Evolutionary conservation across 2,113 vertebrate genomes (phyloP), one percentile per base, ranked within the genome.

Genomic region (Elephantulus edwardii): DNA sequence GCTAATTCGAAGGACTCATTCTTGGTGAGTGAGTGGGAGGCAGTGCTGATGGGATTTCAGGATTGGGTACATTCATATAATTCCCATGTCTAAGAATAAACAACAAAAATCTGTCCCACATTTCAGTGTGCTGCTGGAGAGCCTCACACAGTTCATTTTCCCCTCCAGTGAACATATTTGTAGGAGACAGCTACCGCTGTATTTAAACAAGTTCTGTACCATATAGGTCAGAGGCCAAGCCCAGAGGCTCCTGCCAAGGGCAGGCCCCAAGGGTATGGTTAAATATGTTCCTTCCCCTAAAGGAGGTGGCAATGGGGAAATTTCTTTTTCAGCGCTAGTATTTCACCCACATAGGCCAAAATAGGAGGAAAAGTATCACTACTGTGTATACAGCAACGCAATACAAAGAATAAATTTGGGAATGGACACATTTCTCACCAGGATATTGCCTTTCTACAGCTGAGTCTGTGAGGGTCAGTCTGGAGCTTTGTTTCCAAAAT

Each of bases 81-180:
- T 50, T 77, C 28, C 60, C 40, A 1, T 71, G 79, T 79, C 60
- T 91, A 48, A 90, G 82, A 92, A 94, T 62, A 94, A 91, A 82
- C 48, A 83, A 86, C 28, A 46, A 76, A 80, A 79, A 38, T 30
- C 33, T 40, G 44, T 70, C 14, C 46, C 11, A 38, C 24, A 1
- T 48, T 79, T 91, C 54, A 83, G 62, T 58, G 76, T 1, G 19
- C 26, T 58, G 40, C 44, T 38, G 28, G 56, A 93, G 74, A 88
- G 22, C 52, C 14, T 22, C 24, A 16, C 33, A 14, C 0, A 54
- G 40, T 28, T 89, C 70, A 38, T 46, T 82, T 76, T 85, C 86
- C 60, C 54, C 54, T 81, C n/a, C 28, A 17, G 38, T 35, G 52
- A 93, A 54, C 38, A 22, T 14, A 77, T 35, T 44, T 70, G 44